These are phyloP conservation scores for Plebejus anna DNA, from an alignment of 2,888 invertebrate species.

Conservation along the genomic window DNA sequence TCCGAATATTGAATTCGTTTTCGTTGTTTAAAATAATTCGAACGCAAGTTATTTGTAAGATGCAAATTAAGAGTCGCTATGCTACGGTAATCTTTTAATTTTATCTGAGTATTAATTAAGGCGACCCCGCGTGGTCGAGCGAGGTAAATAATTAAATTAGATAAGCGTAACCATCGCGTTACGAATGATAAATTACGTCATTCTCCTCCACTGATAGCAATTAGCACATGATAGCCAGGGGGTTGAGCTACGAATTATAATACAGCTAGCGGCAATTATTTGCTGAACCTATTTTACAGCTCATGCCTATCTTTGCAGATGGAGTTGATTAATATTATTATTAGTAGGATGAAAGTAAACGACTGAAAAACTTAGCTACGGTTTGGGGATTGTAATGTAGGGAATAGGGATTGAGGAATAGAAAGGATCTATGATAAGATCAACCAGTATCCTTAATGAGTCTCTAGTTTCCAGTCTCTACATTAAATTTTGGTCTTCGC, in stretches of 20 bases:
- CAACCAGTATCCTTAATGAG: too few relatives aligned
- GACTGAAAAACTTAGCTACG: too few relatives aligned
- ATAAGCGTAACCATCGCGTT: slow-evolving; percentile 21
- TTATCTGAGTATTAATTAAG: slow-evolving; percentile 11
- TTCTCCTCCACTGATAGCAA: not conserved
- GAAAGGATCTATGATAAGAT: too few relatives aligned
- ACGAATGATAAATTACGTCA: slow-evolving; percentile 4
- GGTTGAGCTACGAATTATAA: not conserved
- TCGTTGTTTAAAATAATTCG: slow-evolving; percentile 49
- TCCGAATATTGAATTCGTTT: slow-evolving; percentile 1
- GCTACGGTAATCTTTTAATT: slow-evolving; percentile 41
- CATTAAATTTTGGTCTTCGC: too few relatives aligned
- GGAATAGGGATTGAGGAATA: too few relatives aligned
- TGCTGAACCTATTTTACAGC: not conserved
- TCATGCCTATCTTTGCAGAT: not conserved
- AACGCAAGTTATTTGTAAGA: slow-evolving; percentile 56
- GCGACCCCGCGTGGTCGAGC: not conserved
- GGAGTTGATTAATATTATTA: not conserved
- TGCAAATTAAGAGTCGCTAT: slow-evolving; percentile 47
- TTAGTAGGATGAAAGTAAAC: not conserved
- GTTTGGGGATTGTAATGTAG: too few relatives aligned
- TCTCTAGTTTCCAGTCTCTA: too few relatives aligned
- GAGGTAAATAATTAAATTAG: slow-evolving; percentile 21
- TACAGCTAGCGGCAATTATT: not conserved
- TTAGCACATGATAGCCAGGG: not conserved